Evolutionary conservation across 2,113 vertebrate species (phyloP).

Genomic region (Etheostoma spectabile): DNA sequence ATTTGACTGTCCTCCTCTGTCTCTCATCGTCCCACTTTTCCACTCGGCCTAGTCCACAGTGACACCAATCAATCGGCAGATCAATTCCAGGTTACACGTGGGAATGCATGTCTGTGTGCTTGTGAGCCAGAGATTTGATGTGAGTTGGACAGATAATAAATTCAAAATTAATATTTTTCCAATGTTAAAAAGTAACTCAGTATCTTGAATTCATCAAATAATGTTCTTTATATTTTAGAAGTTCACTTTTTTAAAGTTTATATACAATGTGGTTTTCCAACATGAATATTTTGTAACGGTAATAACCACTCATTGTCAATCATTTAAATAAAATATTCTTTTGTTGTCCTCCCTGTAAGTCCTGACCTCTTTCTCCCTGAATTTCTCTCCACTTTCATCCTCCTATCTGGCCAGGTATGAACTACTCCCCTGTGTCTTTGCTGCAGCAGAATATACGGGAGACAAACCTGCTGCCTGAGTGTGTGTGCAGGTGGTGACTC

Average conservation of each 20-base stretch:
- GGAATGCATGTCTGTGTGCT: not conserved
- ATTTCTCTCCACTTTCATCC: constrained; percentile 28
- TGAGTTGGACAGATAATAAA: not conserved
- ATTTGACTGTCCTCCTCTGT: constrained; percentile 11
- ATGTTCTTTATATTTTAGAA: not conserved
- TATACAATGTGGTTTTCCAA: not conserved
- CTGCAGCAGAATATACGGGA: constrained; percentile 32
- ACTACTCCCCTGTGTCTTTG: constrained; percentile 56
- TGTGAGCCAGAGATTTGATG: not conserved
- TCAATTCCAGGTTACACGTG: constrained; percentile 28
- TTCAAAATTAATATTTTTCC: not conserved
- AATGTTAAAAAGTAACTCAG: not conserved
- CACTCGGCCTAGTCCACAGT: not conserved
- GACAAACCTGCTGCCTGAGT: constrained; percentile 44
- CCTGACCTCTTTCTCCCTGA: constrained; percentile 41
- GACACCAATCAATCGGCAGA: constrained; percentile 54
- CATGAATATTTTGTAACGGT: not conserved
- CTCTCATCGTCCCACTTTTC: not conserved
- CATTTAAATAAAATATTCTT: constrained; percentile 4
- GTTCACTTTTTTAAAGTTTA: not conserved
- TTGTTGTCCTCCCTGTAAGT: not conserved
- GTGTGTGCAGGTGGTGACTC: not conserved
- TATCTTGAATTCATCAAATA: not conserved
- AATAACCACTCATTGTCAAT: not conserved
- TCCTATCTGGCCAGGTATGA: constrained; percentile 39